phyloP scores from a whole-genome alignment of 2,797 vertebrate genomes.

The Anniella stebbinsi region DNA sequence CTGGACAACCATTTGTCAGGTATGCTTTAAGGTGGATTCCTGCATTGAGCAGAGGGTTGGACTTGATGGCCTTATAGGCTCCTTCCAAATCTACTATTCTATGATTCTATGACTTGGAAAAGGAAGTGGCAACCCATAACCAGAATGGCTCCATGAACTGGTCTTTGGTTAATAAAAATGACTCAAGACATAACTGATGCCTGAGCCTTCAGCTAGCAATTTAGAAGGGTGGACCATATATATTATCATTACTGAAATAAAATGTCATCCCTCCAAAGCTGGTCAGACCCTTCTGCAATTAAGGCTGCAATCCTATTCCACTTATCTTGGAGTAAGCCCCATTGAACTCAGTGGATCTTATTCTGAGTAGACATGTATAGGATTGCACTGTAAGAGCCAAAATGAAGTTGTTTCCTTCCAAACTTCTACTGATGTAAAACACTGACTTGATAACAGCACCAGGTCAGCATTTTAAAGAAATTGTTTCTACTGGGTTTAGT shows the following conservation, averaged over 20 bases:
- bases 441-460: not conserved
- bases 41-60: no score
- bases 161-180: not conserved
- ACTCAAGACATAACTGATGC: not conserved
- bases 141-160: not conserved
- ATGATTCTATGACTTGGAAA: not conserved
- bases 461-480: not conserved
- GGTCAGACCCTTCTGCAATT: no score
- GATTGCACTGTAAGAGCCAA: not conserved
- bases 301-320: not conserved
- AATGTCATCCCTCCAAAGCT: rapidly evolving
- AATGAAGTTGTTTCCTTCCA: not conserved
- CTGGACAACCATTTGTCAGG: no score
- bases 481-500: not conserved
- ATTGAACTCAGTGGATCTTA: not conserved
- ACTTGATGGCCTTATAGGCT: no score
- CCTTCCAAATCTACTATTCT: no score
- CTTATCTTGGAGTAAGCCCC: not conserved
- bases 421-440: not conserved
- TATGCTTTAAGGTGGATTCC: no score
- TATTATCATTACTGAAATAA: not conserved
- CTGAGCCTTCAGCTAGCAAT: not conserved
- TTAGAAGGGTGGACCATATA: rapidly evolving
- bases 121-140: not conserved
- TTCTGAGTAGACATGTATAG: not conserved